Base-by-base conservation (phyloP, 2,888 invertebrate species). In the Rotaria sp. region DNA sequence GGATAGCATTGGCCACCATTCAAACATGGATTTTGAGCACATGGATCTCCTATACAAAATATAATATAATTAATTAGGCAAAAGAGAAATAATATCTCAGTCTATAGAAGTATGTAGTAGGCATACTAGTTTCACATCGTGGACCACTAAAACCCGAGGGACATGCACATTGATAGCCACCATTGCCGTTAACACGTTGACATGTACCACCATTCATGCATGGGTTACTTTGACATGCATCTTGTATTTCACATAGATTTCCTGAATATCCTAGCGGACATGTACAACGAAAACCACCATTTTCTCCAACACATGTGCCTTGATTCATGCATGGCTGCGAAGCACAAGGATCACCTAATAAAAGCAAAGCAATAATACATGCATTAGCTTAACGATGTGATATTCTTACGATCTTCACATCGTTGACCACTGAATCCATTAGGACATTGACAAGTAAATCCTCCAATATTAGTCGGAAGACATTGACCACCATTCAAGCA, bases 1-100 rank as follows among this genome's bases (percentile, higher is more conserved):
- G 26, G 18, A 87, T 38, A 84, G n/a, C 88, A 88, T 35, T 85
- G 85, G 10, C 88, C 88, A 35, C 85, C 85, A 75, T 88, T 88
- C 24, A 87, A n/a, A 84, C 89, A 88, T 30, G 88, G 88, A 24
- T 75, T 86, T 11, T 87, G 50, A 41, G 50, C 41, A 26, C 86
- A 86, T 13, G 75, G 67, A 74, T 86, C 52, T 13, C 52, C 84
- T 84, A n/a, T 5, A 26, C 2, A 84, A 84, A 41, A 13, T 3
- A 55, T 11, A 41, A 41, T 5, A 41, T 41, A 41, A 8, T 41
- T 41, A 8, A 41, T 41, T 41, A 41, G 41, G 3, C 8, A 5
- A 41, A 41, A 41, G 41, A 41, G 3, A 3, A 8, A 3, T 41
- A 41, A 41, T 41, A 41, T 59, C 59, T n/a, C 3, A 26, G 10